Evolutionary conservation across 92 coral and sea anemone genomes (phyloP), one percentile per base, ranked within the genome.

Genomic region (Porites cylindrica): DNA sequence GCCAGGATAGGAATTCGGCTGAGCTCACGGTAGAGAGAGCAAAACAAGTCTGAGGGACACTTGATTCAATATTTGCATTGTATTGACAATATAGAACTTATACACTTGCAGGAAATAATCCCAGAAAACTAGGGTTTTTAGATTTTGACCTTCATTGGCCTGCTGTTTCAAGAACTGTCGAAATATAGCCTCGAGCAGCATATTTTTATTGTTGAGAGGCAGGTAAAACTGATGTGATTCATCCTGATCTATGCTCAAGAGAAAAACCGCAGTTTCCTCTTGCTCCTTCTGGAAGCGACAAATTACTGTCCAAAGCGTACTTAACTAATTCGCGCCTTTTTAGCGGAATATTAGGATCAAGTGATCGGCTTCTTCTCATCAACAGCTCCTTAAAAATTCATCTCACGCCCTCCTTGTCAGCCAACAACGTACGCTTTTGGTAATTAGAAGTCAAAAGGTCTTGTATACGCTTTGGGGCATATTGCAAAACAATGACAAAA

Each of bases 371-470:
- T 82, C 70, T 54, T 72, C 87, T 73, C 70, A 51, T 83, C 80
- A 83, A 73, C 87, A 83, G 74, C 87, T 83, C 53, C 72, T 75
- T 83, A 83, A 73, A 70, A 74, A 73, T 83, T 83, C 87, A 73
- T 26, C 80, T 73, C 87, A 75, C 87, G 80, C 80, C 87, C 81
- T 73, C 66, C 7, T 14, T 10, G 7, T 3, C 5, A 26, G 52
- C 47, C 26, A 71, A 83, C 50, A 47, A 61, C 73, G 61, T 64
- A 73, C 87, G 64, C 79, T 26, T 64, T 83, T 72, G 62, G 32
- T 51, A 47, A 83, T 61, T 50, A 73, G 80, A 75, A 83, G 87
- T 83, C 87, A 75, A 83, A 72, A 83, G 79, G 80, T 73, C 80
- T 83, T 83, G 73, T 70, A 61, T 61, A 62, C 80, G 87, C 87